Evolutionary conservation across 2,888 invertebrate genomes (phyloP), one percentile per base, ranked within the genome.

Genomic region (Drosophila aldrichi): DNA sequence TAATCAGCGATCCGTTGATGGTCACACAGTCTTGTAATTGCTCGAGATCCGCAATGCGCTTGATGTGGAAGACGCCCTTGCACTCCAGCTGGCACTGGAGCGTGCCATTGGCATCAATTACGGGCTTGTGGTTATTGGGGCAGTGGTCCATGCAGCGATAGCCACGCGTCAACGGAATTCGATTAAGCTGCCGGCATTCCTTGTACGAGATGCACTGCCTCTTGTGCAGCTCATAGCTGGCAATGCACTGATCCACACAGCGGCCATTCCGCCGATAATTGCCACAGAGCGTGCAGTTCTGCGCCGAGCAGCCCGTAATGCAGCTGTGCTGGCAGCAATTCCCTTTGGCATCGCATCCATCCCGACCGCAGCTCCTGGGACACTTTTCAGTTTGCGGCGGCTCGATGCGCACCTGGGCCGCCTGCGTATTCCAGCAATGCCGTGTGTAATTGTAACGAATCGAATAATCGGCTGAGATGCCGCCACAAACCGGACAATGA

Each of bases 281-380:
- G 29, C 77, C 83, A 38, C 91, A 91, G 5, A 91, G 70, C 1
- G 93, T 91, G 6, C 94, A 93, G 8, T 94, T 92, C 2, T 95
- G 95, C 36, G 92, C 93, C 91, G 98, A 98, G 54, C 98, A 97
- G 43, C 97, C 98, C 32, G 79, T 85, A 6, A 98, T 93, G 92
- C 99, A 99, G 73, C 95, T 94, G 22, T 93, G 89, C 91, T 96
- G 94, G 92, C 99, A 99, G 91, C 98, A 98, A n/a, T 92, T 89
- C 0, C 94, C 94, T 20, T 84, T 89, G 0, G 82, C 82, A 67
- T 93, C 92, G 84, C 96, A 96, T 1, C 74, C 90, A 41, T 79
- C 83, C 1, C 93, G 93, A 0, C 80, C 83, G 84, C 96, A 96
- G 18, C 92, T 90, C 20, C 72, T 69, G 0, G 94, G 94, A 83